These are phyloP conservation scores for Pocota personata DNA, from an alignment of 2,888 invertebrate genomes.

Conservation along the genomic window DNA sequence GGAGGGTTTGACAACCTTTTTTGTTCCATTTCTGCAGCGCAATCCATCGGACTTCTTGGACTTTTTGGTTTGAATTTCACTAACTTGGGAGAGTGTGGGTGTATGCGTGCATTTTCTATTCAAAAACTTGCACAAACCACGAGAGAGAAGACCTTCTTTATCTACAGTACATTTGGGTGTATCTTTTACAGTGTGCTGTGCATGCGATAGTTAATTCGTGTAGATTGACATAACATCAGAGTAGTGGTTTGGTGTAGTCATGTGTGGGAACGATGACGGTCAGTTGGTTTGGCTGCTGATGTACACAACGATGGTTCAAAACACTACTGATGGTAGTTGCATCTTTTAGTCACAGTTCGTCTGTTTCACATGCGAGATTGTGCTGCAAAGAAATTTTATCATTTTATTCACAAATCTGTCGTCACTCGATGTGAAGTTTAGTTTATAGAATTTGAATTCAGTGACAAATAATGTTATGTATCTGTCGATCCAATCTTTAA, in stretches of 20 bases:
- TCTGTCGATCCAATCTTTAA: not conserved
- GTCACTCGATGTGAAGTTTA: not conserved
- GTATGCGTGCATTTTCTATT: slow-evolving; percentile 50
- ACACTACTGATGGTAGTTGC: slow-evolving; percentile 56
- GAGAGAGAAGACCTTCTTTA: slow-evolving; percentile 27
- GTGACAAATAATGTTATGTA: not conserved
- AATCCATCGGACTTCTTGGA: not conserved
- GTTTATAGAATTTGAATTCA: slow-evolving; percentile 1
- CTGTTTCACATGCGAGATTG: slow-evolving; percentile 67
- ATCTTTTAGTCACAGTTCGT: slow-evolving; percentile 66
- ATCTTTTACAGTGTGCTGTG: slow-evolving; percentile 5
- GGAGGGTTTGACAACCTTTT: slow-evolving; percentile 45
- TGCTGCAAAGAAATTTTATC: slow-evolving; percentile 7
- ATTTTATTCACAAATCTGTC: not conserved
- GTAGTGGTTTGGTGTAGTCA: slow-evolving; percentile 37
- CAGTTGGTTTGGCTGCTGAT: slow-evolving; percentile 32
- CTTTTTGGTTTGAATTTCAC: slow-evolving; percentile 37
- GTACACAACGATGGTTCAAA: slow-evolving; percentile 46
- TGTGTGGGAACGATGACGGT: slow-evolving; percentile 32
- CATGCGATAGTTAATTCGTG: not conserved
- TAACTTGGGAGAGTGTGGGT: slow-evolving; percentile 24
- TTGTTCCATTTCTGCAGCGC: not conserved
- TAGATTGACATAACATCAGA: slow-evolving; percentile 18
- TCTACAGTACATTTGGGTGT: slow-evolving; percentile 9
- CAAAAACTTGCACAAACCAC: slow-evolving; percentile 42